Conservation (phyloP, 2,888 invertebrate genomes). For the Julus scandinavius region DNA sequence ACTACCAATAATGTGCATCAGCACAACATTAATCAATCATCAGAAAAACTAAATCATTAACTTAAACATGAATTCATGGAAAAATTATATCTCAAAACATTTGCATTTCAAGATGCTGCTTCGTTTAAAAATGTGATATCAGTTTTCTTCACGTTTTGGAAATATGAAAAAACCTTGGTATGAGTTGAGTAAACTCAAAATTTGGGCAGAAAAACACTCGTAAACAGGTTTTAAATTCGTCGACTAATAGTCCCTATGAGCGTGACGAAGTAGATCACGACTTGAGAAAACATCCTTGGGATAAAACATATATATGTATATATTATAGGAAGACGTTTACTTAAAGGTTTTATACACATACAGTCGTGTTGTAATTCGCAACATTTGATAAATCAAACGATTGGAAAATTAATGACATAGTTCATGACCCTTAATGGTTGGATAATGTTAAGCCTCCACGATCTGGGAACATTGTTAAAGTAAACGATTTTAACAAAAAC, state of each 20-base stretch:
- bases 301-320: not conserved
- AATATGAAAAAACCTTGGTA: not conserved
- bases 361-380: not conserved
- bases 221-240: conserved; percentile 27
- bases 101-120: not conserved
- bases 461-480: no score
- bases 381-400: not conserved
- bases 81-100: not conserved
- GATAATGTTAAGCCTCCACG: no score
- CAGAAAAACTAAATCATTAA: no score
- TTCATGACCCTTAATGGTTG: not conserved
- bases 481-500: no score
- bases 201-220: not conserved
- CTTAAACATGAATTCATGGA: not conserved
- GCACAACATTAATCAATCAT: no score
- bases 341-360: not conserved
- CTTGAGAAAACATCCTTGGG: not conserved
- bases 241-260: not conserved
- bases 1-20: no score
- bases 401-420: not conserved
- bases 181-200: conserved; percentile 33
- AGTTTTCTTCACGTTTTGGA: not conserved
- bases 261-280: conserved; percentile 23
- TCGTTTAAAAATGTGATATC: not conserved
- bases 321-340: not conserved